A percentile compares a stretch with the other conserved stretches of the same genome.
phyloP scores from a whole-genome alignment of 2,797 vertebrate genomes.

The Melanogrammus aeglefinus region DNA sequence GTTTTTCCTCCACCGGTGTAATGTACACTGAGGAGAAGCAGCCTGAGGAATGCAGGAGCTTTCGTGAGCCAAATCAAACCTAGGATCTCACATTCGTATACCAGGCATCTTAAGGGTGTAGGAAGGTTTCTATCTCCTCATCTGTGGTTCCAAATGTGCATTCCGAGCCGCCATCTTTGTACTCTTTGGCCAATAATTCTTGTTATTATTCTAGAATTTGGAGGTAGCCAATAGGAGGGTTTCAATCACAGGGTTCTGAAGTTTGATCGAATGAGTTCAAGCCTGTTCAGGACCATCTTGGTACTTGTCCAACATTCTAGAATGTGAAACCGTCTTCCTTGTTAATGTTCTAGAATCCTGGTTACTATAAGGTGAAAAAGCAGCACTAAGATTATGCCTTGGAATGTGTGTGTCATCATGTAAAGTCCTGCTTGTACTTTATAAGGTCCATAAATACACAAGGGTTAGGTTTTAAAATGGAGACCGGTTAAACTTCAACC shows the following conservation, averaged over 20 bases:
- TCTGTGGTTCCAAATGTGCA: not conserved
- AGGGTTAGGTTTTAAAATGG: not conserved
- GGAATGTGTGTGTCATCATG: not conserved
- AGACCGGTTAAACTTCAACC: not conserved
- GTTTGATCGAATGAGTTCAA: not conserved
- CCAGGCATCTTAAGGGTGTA: not conserved
- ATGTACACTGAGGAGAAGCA: not conserved
- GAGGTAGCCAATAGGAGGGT: not conserved
- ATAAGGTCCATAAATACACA: not conserved
- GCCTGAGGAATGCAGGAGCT: not conserved
- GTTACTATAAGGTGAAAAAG: not conserved
- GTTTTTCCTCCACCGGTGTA: not conserved
- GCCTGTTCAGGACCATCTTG: not conserved
- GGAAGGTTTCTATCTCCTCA: not conserved
- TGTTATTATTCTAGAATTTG: not conserved
- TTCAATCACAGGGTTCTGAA: not conserved
- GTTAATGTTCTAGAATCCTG: not conserved
- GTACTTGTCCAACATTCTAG: not conserved
- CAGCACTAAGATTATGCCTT: not conserved
- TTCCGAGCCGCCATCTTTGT: not conserved
- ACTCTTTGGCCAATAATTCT: constrained; percentile 1
- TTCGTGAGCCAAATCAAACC: not conserved
- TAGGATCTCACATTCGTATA: not conserved
- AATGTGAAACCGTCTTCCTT: not conserved
- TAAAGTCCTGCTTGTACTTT: not conserved